Evolutionary conservation across 2,888 invertebrate genomes (phyloP), one percentile per base, ranked within the genome.

Genomic region (Cosmia pyralina): DNA sequence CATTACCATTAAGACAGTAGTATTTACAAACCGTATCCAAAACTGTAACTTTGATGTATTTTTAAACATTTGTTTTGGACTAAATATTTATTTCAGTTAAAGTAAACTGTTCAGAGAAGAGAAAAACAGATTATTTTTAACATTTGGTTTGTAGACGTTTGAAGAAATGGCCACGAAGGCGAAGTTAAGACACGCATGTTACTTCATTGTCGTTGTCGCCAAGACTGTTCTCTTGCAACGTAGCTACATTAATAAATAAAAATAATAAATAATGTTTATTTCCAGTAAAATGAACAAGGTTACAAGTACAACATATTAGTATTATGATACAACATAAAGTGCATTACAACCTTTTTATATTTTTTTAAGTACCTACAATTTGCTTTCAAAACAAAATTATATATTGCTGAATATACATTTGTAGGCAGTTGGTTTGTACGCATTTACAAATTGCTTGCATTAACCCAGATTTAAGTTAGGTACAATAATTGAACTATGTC

Each of bases 401-500:
- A 55, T 75, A 74, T 74, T 78, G 74, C 75, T 66, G 69, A 82
- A 73, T 68, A 60, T 66, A 52, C 60, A 83, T 65, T 62, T 65
- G 53, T 67, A 71, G 59, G 77, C 68, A 70, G 38, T 71, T 55
- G 59, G 53, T 68, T 65, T 46, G 72, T 69, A 71, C 59, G 71
- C 69, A 72, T 69, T 80, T 82, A 86, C 69, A 79, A 82, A 86
- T 82, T 77, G 77, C 69, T 38, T 85, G 84, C 87, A 88, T 88
- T 92, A 90, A 89, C 90, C 92, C 81, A 91, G 77, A 88, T 87
- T 84, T 83, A 85, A 88, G 82, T 82, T 84, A 70, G 62, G 69
- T 69, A 85, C 79, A 87, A 84, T 85, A 85, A 85, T 85, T 86
- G 82, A 81, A 85, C 77, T 79, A 73, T 86, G 81, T 86, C 82